These are phyloP conservation scores for Antheraea yamamai DNA, from an alignment of 2,888 invertebrate genomes.

Conservation along the genomic window DNA sequence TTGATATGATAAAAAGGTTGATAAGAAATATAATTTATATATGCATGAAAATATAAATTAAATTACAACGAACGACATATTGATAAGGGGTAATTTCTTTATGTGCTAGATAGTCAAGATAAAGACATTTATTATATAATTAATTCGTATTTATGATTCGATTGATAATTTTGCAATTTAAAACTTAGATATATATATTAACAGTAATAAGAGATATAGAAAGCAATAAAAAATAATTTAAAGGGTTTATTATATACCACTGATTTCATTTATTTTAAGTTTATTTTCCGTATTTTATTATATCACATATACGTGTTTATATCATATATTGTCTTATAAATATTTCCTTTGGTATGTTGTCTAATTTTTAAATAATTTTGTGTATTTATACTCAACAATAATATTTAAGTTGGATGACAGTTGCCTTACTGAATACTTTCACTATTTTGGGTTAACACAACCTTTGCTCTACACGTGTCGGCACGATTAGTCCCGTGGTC, in stretches of 20 bases:
- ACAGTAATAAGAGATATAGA: not conserved
- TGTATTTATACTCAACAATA: not conserved
- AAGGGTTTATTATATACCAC: not conserved
- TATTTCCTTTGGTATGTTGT: not conserved
- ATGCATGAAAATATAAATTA: not conserved
- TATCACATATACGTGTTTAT: not conserved
- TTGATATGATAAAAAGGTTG: not conserved
- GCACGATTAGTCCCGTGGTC: slow-evolving; percentile 11
- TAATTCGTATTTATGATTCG: not conserved
- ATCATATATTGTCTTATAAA: not conserved
- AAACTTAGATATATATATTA: not conserved
- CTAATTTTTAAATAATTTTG: not conserved
- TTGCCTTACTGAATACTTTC: slow-evolving; percentile 24
- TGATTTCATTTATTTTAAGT: not conserved
- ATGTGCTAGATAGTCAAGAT: slow-evolving; percentile 2
- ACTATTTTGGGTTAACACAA: slow-evolving; percentile 14
- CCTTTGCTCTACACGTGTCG: slow-evolving; percentile 7
- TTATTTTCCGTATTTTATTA: not conserved
- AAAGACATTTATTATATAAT: not conserved
- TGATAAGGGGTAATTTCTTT: slow-evolving; percentile 3
- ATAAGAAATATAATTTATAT: not conserved
- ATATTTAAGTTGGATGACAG: not conserved
- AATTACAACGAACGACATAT: not conserved
- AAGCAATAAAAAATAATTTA: not conserved
- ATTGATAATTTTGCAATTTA: not conserved